phyloP scores from a whole-genome alignment of 35 echinoderm and acorn worm genomes.

The Patiria miniata region DNA sequence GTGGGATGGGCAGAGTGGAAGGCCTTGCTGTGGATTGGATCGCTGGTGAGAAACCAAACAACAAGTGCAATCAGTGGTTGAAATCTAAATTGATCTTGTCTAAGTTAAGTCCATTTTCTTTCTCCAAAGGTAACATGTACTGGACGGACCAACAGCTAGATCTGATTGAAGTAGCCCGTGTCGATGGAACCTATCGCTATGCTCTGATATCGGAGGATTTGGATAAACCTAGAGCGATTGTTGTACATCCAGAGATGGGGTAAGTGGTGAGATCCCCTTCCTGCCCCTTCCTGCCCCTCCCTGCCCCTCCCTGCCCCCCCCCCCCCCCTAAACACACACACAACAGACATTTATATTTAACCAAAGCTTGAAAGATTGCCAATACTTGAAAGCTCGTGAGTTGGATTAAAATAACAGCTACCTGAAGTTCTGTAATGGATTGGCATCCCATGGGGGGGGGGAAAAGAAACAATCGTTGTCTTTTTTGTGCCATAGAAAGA shows the following conservation, averaged over 20 bases:
- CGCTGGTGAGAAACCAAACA: conserved; percentile 49
- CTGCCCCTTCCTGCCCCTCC: neutral
- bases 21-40: conserved; percentile 85
- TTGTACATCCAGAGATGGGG: conserved; percentile 76
- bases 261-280: conserved; percentile 8
- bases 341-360: too few species aligned
- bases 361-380: too few species aligned
- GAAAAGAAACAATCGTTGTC: too few species aligned
- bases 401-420: too few species aligned
- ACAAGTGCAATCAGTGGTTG: neutral
- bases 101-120: neutral
- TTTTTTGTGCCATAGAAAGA: too few species aligned
- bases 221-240: conserved; percentile 75
- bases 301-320: too few species aligned
- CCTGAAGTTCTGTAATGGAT: too few species aligned
- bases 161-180: conserved; percentile 80
- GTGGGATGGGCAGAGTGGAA: conserved; percentile 75
- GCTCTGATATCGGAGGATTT: conserved; percentile 52
- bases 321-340: neutral
- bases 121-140: conserved; percentile 75
- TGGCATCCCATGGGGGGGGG: too few species aligned
- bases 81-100: too few species aligned
- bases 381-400: too few species aligned
- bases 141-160: conserved; percentile 88
- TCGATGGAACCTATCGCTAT: conserved; percentile 67